These are phyloP conservation scores for Crenichthys baileyi DNA, from an alignment of 2,797 vertebrate genomes.

Conservation along the genomic window DNA sequence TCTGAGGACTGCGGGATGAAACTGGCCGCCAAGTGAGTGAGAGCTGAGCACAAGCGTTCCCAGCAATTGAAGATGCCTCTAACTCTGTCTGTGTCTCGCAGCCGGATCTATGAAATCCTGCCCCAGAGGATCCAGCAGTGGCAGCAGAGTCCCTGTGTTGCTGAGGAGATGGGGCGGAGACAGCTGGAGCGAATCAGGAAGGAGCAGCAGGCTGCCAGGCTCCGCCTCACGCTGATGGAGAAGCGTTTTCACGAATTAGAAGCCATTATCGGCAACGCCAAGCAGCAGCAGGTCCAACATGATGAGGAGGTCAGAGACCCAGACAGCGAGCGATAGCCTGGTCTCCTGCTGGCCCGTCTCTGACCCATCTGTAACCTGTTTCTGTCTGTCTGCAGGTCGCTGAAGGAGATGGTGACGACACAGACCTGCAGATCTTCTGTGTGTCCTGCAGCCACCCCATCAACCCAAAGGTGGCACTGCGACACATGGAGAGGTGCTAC, in stretches of 20 bases:
- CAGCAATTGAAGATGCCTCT: fast-evolving
- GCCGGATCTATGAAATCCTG: constrained; percentile 90
- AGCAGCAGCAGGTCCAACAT: constrained; percentile 89
- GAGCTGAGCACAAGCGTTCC: fast-evolving
- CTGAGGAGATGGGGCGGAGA: constrained; percentile 91
- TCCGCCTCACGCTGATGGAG: constrained; percentile 91
- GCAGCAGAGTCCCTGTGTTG: constrained; percentile 94
- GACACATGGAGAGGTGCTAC: constrained; percentile 94
- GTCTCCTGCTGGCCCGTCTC: background rate
- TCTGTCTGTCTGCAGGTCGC: constrained; percentile 77
- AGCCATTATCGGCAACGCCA: constrained; percentile 89
- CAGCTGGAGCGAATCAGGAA: constrained; percentile 91
- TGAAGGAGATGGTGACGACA: constrained; percentile 91
- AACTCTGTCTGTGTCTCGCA: constrained; percentile 38
- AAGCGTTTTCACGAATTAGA: constrained; percentile 91
- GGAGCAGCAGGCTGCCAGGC: constrained; percentile 90
- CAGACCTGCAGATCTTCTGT: constrained; percentile 93
- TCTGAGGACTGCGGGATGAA: constrained; percentile 92
- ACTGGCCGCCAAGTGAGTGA: constrained; percentile 88
- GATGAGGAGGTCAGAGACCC: constrained; percentile 86
- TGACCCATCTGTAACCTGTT: background rate
- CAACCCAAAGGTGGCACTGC: constrained; percentile 90
- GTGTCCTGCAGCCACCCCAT: constrained; percentile 93
- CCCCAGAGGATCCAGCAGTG: constrained; percentile 94
- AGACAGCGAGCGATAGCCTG: background rate